These are phyloP conservation scores for Smutsia temminckii DNA, from an alignment of 2,797 vertebrate species.

Conservation along the genomic window DNA sequence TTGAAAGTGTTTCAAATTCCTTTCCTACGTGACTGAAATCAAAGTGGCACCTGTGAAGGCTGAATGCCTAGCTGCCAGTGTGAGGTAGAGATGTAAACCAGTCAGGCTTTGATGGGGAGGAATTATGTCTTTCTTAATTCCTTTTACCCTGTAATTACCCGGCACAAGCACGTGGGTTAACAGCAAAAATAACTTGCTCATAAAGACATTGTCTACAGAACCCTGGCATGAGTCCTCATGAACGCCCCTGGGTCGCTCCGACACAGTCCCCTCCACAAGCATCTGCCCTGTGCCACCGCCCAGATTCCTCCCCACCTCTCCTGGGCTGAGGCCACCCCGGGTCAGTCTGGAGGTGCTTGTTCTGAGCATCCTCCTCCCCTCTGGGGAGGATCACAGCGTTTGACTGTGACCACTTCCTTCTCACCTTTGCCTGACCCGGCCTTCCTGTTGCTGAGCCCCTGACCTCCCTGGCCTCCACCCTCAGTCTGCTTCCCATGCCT, in stretches of 20 bases:
- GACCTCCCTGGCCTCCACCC: not conserved
- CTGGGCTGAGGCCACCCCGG: not conserved
- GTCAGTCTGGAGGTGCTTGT: not conserved
- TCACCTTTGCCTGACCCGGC: not conserved
- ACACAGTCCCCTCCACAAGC: not conserved
- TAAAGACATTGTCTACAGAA: not conserved
- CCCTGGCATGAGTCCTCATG: not conserved
- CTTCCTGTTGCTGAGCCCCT: not conserved
- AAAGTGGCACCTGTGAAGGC: slow-evolving; percentile 66
- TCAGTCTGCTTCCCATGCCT: not conserved
- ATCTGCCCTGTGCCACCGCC: not conserved
- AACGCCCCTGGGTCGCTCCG: not conserved
- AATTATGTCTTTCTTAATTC: slow-evolving; percentile 73
- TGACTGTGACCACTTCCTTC: not conserved
- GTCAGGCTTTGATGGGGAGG: slow-evolving; percentile 66
- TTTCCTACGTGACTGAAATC: slow-evolving; percentile 73
- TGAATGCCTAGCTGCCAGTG: slow-evolving; percentile 28
- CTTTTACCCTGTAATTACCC: slow-evolving; percentile 70
- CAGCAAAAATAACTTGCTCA: slow-evolving; percentile 72
- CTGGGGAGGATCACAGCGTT: not conserved
- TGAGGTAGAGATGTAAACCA: slow-evolving; percentile 56
- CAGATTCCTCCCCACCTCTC: not conserved
- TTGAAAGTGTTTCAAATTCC: slow-evolving; percentile 72
- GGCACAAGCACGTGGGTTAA: slow-evolving; percentile 58
- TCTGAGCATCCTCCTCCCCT: no score